These are phyloP conservation scores for Synanceia verrucosa DNA, from an alignment of 2,797 vertebrate species.

Conservation along the genomic window DNA sequence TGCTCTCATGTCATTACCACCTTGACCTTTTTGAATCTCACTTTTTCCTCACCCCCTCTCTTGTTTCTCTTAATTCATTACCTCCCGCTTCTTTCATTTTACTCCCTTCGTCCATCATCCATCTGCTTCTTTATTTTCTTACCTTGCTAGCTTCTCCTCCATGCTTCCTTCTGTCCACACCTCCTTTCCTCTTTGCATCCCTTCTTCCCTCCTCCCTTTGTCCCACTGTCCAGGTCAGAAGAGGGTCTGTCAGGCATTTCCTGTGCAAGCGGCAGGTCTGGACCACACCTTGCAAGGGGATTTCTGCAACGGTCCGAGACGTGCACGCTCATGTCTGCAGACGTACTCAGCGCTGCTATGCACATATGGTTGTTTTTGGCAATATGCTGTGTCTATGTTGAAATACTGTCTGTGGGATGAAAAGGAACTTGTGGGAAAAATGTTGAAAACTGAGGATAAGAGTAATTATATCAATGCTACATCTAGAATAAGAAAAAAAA, in stretches of 20 bases:
- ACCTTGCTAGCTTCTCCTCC: conserved; percentile 23
- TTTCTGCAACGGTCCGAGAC: conserved; percentile 59
- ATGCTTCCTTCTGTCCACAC: conserved; percentile 45
- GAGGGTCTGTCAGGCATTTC: conserved; percentile 79
- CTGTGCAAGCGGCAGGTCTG: conserved; percentile 61
- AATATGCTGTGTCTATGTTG: conserved; percentile 14
- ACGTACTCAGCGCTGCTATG: conserved; percentile 6
- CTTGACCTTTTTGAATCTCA: conserved; percentile 12
- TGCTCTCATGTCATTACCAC: conserved; percentile 43
- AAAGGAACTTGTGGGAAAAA: conserved; percentile 53
- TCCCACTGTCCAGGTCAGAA: conserved; percentile 78
- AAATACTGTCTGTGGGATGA: conserved; percentile 17
- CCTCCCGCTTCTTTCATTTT: not conserved
- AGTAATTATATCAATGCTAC: conserved; percentile 24
- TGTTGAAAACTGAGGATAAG: conserved; percentile 13
- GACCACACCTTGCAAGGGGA: conserved; percentile 77
- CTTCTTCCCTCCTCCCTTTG: conserved; percentile 65
- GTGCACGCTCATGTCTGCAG: conserved; percentile 32
- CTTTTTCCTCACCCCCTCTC: not conserved
- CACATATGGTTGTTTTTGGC: conserved; percentile 17
- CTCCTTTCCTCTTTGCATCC: conserved; percentile 58
- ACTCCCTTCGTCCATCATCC: not conserved
- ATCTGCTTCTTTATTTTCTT: conserved; percentile 8
- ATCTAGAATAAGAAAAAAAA: conserved; percentile 44
- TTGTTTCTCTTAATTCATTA: not conserved